Base-by-base conservation (phyloP, 2,797 vertebrate genomes). In the Parauchenoglanis punctatus region DNA sequence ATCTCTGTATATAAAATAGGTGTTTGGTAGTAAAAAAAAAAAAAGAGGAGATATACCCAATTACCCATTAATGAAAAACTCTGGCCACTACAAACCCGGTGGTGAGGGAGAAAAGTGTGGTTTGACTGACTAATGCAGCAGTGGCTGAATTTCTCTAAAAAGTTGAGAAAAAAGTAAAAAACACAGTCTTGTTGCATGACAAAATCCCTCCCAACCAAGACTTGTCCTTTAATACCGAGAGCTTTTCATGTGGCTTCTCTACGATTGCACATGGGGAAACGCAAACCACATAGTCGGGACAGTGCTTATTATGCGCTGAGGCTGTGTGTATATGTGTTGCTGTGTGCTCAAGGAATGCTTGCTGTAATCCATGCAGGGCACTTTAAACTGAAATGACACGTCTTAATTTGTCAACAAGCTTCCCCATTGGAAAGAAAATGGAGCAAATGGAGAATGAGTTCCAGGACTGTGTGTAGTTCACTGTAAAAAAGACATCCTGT, bases 201-300 rank as follows among this genome's bases (percentile, higher is more conserved):
- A 95, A 95, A 96, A 95, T 96, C 95, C 93, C 94, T 96, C 95
- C 94, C 94, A 94, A 95, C 94, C 95, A 94, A 96, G 94, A 92
- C 96, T 96, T 96, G 95, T 96, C 96, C 96, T 96, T 96, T 96
- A 96, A 96, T 96, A 96, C 96, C 94, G 94, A 93, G 88, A 89
- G 77, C 84, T 91, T 94, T 96, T 96, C 89, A 96, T 95, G 96
- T 96, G 96, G 96, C 93, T 94, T 95, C 93, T 95, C 94, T 93
- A 94, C 94, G 93, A 96, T 95, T 95, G 95, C 93, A 94, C 95
- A 94, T 94, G 93, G 94, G 95, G 94, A 93, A 96, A 94, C 91
- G 92, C 91, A 93, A 92, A 96, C 96, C 95, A 91, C 96, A 95
- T 88, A 82, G 91, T 92, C 93, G 93, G 94, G 94, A 95, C 91